Base-by-base conservation (phyloP, 2,113 vertebrate species). In the Desmodus rotundus region DNA sequence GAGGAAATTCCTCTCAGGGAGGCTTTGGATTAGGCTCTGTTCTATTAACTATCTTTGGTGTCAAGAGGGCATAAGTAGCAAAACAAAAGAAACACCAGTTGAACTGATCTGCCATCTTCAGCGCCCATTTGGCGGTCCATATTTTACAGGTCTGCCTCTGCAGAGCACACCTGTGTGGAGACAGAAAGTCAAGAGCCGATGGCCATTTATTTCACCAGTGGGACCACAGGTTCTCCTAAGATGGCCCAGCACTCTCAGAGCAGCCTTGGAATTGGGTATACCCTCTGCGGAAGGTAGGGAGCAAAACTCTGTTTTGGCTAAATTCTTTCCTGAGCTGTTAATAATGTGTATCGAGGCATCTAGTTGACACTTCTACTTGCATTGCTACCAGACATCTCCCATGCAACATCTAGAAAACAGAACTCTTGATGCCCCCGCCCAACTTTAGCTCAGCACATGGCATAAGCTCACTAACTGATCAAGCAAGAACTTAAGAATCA, bases 191-290 rank as follows among this genome's bases (percentile, higher is more conserved):
- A 93, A 20, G 98, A 99, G 19, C 97, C 98, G 7, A 98, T 98
- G 98, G 96, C 97, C 36, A 98, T 99, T 96, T 99, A 97, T 94
- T 99, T 99, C 95, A 99, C 98, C 90, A 99, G 99, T 41, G 98
- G 99, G 20, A 98, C 98, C 47, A 98, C 99, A 16, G 98, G 99
- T 0, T 96, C 93, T 56, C 98, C 99, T 19, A 99, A 99, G 97
- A 99, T 99, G 98, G 98, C 98, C 47, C 98, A 98, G 95, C 98
- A 98, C 82, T 98, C 98, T 58, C 98, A 99, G 73, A 98, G 98
- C 95, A 99, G 99, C 94, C 98, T 97, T 22, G 98, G 98, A 17
- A 92, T 99, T 24, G 98, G 98, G 0, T 96, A 98, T 20, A 97
- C 97, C 8, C 77, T 98, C 88, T 97, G 94, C 47, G 98, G 98